Conservation (phyloP, 2,888 invertebrate genomes). For the Drosophila kuntzei region DNA sequence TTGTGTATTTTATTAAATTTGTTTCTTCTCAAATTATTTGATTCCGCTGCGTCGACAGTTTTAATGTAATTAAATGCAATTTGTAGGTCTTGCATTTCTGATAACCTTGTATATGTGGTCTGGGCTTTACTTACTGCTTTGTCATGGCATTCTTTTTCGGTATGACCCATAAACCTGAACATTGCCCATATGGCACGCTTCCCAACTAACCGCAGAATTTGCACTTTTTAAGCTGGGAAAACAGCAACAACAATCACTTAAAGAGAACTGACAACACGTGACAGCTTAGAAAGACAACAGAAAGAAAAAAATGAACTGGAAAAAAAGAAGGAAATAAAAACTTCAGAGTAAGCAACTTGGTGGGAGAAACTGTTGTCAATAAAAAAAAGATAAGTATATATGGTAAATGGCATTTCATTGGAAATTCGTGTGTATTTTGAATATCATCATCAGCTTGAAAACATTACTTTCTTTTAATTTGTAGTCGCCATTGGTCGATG, state of each 20-base stretch:
- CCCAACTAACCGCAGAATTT: constrained; percentile 35
- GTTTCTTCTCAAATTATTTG: background rate
- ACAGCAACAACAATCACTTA: constrained; percentile 15
- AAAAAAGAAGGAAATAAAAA: constrained; percentile 25
- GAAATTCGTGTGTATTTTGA: constrained; percentile 13
- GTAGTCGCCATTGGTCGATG: constrained; percentile 30
- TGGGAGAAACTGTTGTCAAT: constrained; percentile 41
- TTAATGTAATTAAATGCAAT: constrained; percentile 11
- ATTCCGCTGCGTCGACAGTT: constrained; percentile 7
- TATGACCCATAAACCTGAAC: constrained; percentile 56
- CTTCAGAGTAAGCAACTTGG: constrained; percentile 22
- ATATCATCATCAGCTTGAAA: constrained; percentile 4
- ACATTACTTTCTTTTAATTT: constrained; percentile 51
- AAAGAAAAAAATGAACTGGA: background rate
- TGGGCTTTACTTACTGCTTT: background rate
- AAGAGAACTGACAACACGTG: constrained; percentile 44
- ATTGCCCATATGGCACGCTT: constrained; percentile 52
- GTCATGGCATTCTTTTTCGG: constrained; percentile 28
- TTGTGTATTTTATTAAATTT: background rate
- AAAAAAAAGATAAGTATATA: constrained; percentile 7
- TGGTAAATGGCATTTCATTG: constrained; percentile 4
- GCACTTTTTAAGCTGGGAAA: constrained; percentile 38
- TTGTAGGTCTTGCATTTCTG: constrained; percentile 9
- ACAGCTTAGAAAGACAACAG: constrained; percentile 29
- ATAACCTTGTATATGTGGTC: constrained; percentile 47